A percentile compares a stretch with the other conserved stretches of the same genome.
Conservation (phyloP, 2,797 vertebrate genomes). For the Delichon dasypus region DNA sequence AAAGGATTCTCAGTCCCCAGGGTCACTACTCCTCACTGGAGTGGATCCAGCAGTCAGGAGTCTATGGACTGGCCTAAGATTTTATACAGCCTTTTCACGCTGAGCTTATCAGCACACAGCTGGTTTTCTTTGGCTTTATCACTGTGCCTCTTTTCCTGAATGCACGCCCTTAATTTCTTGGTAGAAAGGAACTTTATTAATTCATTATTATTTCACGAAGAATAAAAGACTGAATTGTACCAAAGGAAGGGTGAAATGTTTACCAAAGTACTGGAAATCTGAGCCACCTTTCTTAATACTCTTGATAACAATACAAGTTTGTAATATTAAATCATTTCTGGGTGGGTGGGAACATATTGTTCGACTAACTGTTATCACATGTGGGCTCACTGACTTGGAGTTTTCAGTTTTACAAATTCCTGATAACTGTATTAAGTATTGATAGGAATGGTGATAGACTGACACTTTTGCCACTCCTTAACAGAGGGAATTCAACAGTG, state of each 20-base stretch:
- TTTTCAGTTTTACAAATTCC: not conserved
- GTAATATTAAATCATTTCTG: conserved; percentile 46
- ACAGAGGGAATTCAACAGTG: not conserved
- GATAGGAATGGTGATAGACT: not conserved
- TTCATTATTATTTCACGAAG: conserved; percentile 61
- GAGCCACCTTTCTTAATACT: conserved; percentile 6
- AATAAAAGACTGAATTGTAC: conserved; percentile 47
- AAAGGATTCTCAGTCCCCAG: not conserved
- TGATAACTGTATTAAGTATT: not conserved
- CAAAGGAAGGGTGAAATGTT: conserved; percentile 65
- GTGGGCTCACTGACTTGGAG: not conserved
- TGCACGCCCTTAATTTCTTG: conserved; percentile 55
- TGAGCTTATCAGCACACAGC: conserved; percentile 44
- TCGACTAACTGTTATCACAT: not conserved
- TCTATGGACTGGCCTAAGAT: not conserved
- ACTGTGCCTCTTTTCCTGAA: conserved; percentile 49
- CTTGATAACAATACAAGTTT: conserved; percentile 35
- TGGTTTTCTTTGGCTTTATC: conserved; percentile 34
- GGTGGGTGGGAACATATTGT: conserved; percentile 13
- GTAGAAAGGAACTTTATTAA: conserved; percentile 58
- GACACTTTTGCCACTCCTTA: not conserved
- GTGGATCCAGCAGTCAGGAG: not conserved
- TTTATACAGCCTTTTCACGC: not conserved
- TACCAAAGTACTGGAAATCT: conserved; percentile 28
- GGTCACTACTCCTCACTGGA: not conserved